Base-by-base conservation (phyloP, 2,888 invertebrate genomes). In the Diarsia rubi region DNA sequence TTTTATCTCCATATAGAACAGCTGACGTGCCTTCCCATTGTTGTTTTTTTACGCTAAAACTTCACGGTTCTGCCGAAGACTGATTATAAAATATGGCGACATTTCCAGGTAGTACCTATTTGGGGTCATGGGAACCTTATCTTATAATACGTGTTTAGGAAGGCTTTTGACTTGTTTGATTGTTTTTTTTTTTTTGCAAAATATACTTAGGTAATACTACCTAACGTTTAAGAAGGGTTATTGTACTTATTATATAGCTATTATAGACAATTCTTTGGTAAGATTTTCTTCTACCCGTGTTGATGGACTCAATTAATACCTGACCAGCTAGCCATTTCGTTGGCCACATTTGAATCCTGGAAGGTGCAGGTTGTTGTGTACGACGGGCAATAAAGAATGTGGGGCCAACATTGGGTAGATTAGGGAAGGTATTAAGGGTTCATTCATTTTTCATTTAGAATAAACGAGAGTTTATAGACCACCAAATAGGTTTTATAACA, bases 11-110 rank as follows among this genome's bases (percentile, higher is more conserved):
- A 12, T 31, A 45, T 14, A 49, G 63, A 82, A 78, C 76, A 82
- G 78, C 71, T 79, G 84, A 86, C 79, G 69, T 75, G 64, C 75
- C 79, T 74, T 79, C 49, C 75, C 47, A 83, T 86, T 86, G 85
- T 85, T 62, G 65, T 76, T 78, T 78, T 83, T 76, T 78, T 57
- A 60, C 27, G 67, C 19, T 37, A 63, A 74, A 76, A 70, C 69
- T 78, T 80, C 70, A 82, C 67, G 70, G 75, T 69, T 59, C 21
- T 45, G 54, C 27, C 74, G 60, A 60, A 75, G 75, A 63, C 59
- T 68, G 45, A 47, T 72, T 27, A 52, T 76, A 68, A 85, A 74
- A 75, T 79, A 75, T 75, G 67, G 67, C 64, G 63, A 63, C 47
- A 62, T 67, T 24, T 57, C 65, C 79, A 83, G 83, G 85, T 85